These are phyloP conservation scores for Ceratotherium simum DNA, from an alignment of 2,113 vertebrate genomes.

Conservation along the genomic window DNA sequence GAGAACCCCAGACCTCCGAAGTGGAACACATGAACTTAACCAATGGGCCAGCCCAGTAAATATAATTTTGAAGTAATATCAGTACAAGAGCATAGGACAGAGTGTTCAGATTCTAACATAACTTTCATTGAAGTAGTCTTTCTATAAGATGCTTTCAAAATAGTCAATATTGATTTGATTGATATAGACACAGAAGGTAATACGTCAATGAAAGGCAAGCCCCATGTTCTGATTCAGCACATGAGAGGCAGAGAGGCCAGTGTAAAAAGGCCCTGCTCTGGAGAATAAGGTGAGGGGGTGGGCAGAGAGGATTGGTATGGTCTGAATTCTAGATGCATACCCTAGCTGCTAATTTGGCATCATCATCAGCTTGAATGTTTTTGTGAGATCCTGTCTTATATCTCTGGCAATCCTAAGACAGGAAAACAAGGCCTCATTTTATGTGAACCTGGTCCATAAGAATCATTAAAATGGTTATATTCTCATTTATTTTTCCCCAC, in stretches of 20 bases:
- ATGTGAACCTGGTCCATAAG: background rate
- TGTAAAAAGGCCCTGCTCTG: background rate
- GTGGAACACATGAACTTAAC: too few species aligned
- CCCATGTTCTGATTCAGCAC: background rate
- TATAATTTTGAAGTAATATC: background rate
- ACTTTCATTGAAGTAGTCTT: background rate
- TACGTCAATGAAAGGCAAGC: background rate
- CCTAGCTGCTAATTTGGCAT: background rate
- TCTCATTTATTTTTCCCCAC: background rate
- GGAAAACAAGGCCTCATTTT: background rate
- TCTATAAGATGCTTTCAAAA: background rate
- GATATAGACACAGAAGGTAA: background rate
- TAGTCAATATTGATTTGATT: background rate
- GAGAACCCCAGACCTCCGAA: too few species aligned
- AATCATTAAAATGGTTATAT: background rate
- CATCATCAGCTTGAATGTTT: background rate
- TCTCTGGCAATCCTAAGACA: background rate
- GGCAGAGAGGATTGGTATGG: background rate
- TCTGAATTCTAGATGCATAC: background rate
- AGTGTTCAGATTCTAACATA: background rate
- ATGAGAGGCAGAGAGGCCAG: background rate
- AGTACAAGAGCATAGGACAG: background rate
- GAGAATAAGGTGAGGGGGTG: background rate
- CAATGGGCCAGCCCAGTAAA: too few species aligned
- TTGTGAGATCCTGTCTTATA: background rate